A percentile compares a stretch with the other conserved stretches of the same genome.
Conservation (phyloP, 2,888 invertebrate genomes). For the Branchinecta sandiegonensis region DNA sequence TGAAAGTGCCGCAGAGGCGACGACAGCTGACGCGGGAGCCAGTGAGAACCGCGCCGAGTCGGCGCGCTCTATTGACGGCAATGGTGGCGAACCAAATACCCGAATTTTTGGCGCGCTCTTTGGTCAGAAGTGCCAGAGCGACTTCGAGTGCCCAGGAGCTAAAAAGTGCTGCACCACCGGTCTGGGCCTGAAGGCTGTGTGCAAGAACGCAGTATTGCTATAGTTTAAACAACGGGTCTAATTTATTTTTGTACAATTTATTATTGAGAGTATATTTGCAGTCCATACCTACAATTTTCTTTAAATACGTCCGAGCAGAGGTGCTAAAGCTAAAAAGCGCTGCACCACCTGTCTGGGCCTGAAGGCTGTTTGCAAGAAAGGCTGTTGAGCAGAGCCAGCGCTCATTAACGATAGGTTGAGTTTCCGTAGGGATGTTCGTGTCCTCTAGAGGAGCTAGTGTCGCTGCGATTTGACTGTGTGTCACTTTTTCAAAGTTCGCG, state of each 20-base stretch:
- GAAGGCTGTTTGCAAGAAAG: too few species aligned
- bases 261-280: background rate
- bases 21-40: background rate
- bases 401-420: too few species aligned
- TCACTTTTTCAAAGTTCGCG: too few species aligned
- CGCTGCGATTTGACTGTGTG: too few species aligned
- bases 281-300: too few species aligned
- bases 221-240: background rate
- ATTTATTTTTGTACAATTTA: background rate
- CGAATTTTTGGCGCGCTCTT: background rate
- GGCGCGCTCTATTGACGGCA: background rate
- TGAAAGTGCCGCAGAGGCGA: background rate
- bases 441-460: too few species aligned
- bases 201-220: background rate
- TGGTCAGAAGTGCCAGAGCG: background rate
- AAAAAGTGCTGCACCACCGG: slow-evolving; percentile 5
- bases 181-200: background rate
- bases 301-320: too few species aligned
- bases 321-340: too few species aligned
- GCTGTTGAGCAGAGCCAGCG: too few species aligned
- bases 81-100: background rate
- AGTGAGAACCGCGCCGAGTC: background rate
- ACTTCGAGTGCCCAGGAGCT: background rate
- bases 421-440: too few species aligned
- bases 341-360: too few species aligned